These are phyloP conservation scores for Buteo buteo DNA, from an alignment of 2,113 vertebrate species.

Conservation along the genomic window DNA sequence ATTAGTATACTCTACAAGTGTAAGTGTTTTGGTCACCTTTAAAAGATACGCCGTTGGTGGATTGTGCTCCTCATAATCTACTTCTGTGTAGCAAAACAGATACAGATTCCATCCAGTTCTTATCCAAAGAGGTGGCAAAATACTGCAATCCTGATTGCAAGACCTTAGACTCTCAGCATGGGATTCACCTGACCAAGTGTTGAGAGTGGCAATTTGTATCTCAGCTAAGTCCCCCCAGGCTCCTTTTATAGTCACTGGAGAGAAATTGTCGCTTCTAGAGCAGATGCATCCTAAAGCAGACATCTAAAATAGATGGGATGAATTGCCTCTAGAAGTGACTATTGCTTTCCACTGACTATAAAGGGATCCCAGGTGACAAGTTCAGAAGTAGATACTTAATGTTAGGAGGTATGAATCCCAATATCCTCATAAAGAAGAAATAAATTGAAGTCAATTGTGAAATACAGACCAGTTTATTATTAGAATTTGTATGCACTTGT, in stretches of 20 bases:
- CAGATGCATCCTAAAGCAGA: not conserved
- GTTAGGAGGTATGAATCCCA: not conserved
- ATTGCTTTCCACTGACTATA: not conserved
- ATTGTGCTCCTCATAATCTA: not conserved
- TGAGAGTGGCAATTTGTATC: not conserved
- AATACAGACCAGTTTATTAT: not conserved
- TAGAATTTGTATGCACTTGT: not conserved
- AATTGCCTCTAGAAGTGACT: conserved; percentile 15
- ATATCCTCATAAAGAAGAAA: not conserved
- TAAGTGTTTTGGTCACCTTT: not conserved
- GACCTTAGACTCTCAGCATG: not conserved
- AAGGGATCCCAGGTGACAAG: not conserved
- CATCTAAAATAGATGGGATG: not conserved
- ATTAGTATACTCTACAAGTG: too few species aligned
- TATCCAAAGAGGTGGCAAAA: not conserved
- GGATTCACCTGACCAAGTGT: not conserved
- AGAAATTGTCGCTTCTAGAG: not conserved
- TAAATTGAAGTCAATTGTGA: not conserved
- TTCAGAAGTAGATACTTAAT: not conserved
- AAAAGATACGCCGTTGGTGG: not conserved
- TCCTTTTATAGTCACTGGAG: not conserved
- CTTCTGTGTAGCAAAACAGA: not conserved
- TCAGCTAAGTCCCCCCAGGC: not conserved
- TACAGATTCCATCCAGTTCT: not conserved
- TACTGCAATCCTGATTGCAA: not conserved